Conservation (phyloP, 1,140 invertebrate species). For the Neotoxoptera formosana region DNA sequence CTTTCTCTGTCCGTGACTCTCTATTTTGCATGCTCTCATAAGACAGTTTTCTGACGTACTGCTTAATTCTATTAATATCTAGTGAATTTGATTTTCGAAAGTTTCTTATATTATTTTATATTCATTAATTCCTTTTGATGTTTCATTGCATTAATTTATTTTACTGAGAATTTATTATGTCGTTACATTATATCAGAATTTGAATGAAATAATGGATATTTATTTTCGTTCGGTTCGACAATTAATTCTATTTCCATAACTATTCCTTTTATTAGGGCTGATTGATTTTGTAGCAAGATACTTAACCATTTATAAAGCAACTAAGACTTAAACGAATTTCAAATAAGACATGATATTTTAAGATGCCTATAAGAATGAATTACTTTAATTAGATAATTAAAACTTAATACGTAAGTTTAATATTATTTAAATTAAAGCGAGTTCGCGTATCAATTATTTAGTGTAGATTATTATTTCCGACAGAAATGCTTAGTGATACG, state of each 20-base stretch:
- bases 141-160: background rate
- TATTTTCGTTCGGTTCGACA: background rate
- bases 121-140: slow-evolving; percentile 1
- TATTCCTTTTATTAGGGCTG: background rate
- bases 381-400: background rate
- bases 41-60: background rate
- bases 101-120: background rate
- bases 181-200: background rate
- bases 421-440: background rate
- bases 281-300: background rate
- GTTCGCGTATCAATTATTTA: background rate
- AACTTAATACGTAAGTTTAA: background rate
- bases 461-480: background rate
- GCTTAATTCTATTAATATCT: background rate
- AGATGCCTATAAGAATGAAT: background rate
- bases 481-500: background rate
- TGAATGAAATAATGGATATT: background rate
- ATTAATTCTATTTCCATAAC: background rate
- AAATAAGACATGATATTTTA: background rate
- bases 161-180: background rate
- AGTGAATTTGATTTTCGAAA: background rate
- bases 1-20: background rate
- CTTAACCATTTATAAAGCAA: background rate
- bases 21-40: background rate
- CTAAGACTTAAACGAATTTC: background rate